These are phyloP conservation scores for Pseudomyrmex gracilis DNA, from an alignment of 1,140 invertebrate species.

Conservation along the genomic window DNA sequence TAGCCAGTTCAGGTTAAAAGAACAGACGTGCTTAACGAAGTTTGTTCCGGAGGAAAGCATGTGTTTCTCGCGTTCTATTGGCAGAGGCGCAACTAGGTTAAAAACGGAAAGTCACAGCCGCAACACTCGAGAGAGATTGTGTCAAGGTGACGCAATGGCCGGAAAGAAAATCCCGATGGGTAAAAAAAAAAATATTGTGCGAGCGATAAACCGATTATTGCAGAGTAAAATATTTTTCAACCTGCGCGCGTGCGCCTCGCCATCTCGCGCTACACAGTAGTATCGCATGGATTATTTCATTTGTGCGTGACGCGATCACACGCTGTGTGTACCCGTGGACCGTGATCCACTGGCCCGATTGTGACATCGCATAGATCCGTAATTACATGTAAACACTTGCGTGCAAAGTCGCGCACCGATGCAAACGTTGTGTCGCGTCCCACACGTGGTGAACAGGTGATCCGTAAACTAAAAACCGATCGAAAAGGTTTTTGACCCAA, in stretches of 20 bases:
- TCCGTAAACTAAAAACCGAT: neutral
- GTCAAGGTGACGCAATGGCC: constrained; percentile 69
- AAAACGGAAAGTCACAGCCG: constrained; percentile 71
- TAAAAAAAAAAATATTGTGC: neutral
- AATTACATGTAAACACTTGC: constrained; percentile 44
- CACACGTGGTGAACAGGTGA: constrained; percentile 46
- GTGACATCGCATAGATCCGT: constrained; percentile 10
- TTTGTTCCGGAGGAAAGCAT: constrained; percentile 49
- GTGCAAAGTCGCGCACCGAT: neutral
- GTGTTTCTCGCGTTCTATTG: constrained; percentile 67
- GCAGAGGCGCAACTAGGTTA: constrained; percentile 75
- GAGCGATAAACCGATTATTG: no score
- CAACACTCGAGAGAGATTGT: constrained; percentile 62
- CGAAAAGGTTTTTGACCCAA: neutral
- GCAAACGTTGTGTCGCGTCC: neutral
- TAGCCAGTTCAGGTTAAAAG: no score
- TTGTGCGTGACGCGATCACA: neutral
- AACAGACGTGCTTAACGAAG: no score
- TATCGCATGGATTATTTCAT: neutral
- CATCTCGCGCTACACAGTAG: no score
- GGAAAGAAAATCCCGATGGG: neutral
- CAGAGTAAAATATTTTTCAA: no score
- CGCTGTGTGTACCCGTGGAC: neutral
- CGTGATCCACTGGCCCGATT: constrained; percentile 68
- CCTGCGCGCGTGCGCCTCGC: no score